These are phyloP conservation scores for Loxodonta africana DNA, from an alignment of 2,113 vertebrate genomes.

Conservation along the genomic window DNA sequence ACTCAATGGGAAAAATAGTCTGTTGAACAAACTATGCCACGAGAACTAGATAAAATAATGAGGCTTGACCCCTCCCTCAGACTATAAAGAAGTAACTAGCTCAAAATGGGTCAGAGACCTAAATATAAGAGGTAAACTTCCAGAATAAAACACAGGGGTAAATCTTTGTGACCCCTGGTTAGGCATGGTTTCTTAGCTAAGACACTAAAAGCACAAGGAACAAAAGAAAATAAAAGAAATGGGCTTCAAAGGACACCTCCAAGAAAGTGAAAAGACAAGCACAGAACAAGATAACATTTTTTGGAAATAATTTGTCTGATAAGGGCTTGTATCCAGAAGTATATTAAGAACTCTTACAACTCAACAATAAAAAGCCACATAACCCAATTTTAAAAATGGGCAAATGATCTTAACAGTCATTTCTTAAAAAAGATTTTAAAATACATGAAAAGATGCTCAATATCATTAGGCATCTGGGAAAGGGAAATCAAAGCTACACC, in stretches of 20 bases:
- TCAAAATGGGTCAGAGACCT: neutral
- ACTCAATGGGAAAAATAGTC: neutral
- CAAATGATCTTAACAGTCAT: neutral
- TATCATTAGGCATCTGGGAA: neutral
- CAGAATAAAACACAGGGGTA: neutral
- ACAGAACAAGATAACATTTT: neutral
- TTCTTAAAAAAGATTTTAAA: neutral
- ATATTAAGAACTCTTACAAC: constrained; percentile 6
- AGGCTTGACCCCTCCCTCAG: neutral
- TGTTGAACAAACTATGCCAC: neutral
- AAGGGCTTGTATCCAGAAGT: neutral
- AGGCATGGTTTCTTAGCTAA: neutral
- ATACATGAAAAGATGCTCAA: neutral
- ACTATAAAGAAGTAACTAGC: neutral
- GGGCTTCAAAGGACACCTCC: neutral
- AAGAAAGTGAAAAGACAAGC: constrained; percentile 1
- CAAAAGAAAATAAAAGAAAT: neutral
- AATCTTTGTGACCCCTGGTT: neutral
- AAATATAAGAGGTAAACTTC: neutral
- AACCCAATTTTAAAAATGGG: neutral
- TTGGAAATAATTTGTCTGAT: neutral
- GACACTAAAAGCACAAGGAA: neutral
- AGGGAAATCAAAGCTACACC: neutral
- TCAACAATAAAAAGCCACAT: neutral
- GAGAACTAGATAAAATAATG: neutral